Evolutionary conservation across 2,888 invertebrate species (phyloP).

Genomic region (Epirrhoe tristata): DNA sequence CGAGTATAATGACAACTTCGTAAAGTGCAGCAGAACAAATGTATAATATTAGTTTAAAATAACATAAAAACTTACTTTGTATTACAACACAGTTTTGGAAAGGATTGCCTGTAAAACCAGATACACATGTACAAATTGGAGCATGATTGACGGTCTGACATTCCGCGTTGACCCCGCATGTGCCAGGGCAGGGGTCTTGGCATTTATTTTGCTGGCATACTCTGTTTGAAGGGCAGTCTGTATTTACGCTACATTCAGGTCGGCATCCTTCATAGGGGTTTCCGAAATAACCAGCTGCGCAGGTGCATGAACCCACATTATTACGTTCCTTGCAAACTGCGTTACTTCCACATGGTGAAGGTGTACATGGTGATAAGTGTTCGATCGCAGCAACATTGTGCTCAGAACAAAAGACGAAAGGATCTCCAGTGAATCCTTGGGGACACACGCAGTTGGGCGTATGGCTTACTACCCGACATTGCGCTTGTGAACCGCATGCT

Average conservation of each 20-base stretch:
- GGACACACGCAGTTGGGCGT: slow-evolving; percentile 89
- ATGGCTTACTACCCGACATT: slow-evolving; percentile 91
- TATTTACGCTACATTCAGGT: slow-evolving; percentile 90
- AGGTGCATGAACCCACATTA: slow-evolving; percentile 89
- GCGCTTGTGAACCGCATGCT: slow-evolving; percentile 89
- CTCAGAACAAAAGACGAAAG: slow-evolving; percentile 87
- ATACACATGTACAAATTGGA: slow-evolving; percentile 88
- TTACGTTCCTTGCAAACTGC: slow-evolving; percentile 89
- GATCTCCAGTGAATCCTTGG: slow-evolving; percentile 89
- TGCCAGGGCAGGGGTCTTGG: slow-evolving; percentile 90
- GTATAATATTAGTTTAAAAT: not conserved
- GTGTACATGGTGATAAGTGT: slow-evolving; percentile 86
- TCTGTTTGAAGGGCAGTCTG: slow-evolving; percentile 89
- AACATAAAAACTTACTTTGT: slow-evolving; percentile 58
- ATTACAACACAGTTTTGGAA: slow-evolving; percentile 69
- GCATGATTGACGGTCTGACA: slow-evolving; percentile 90
- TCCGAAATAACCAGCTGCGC: slow-evolving; percentile 87
- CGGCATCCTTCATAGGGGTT: slow-evolving; percentile 89
- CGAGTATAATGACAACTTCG: not conserved
- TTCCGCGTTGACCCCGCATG: slow-evolving; percentile 90
- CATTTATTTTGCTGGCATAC: slow-evolving; percentile 91
- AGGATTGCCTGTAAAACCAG: slow-evolving; percentile 88
- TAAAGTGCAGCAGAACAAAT: slow-evolving; percentile 4
- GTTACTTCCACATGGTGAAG: slow-evolving; percentile 90
- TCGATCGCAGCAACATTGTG: slow-evolving; percentile 66